phyloP scores from a whole-genome alignment of 2,888 invertebrate genomes.

The Auanema sp. region DNA sequence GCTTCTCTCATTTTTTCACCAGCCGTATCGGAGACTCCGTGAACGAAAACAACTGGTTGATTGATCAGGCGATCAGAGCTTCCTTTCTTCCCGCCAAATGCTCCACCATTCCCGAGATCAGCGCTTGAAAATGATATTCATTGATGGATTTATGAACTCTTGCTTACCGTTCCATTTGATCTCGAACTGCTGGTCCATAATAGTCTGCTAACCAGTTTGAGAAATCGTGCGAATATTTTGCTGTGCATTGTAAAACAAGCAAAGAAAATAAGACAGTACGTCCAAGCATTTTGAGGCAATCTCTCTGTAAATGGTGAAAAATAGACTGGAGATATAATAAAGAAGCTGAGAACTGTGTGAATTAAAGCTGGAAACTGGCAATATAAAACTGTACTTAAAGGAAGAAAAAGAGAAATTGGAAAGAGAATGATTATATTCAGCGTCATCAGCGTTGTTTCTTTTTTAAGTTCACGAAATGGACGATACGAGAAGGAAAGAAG shows the following conservation, averaged over 20 bases:
- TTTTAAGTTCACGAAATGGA: neutral
- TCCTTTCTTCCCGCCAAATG: conserved; percentile 55
- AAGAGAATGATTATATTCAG: neutral
- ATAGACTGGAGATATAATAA: neutral
- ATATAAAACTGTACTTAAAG: neutral
- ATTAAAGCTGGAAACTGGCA: too few relatives aligned
- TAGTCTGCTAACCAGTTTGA: conserved; percentile 41
- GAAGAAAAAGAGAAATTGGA: neutral
- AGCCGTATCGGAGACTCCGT: conserved; percentile 61
- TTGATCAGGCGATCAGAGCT: conserved; percentile 42
- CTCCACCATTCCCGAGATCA: conserved; percentile 54
- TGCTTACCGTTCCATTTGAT: conserved; percentile 41
- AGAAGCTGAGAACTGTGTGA: too few relatives aligned
- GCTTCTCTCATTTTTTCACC: conserved; percentile 55
- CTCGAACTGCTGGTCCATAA: conserved; percentile 38
- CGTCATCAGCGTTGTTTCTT: neutral
- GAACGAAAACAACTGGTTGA: conserved; percentile 61
- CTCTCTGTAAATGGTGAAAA: neutral
- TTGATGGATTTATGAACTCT: neutral
- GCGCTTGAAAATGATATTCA: conserved; percentile 25
- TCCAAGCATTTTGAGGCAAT: too few relatives aligned
- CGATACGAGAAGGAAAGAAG: neutral
- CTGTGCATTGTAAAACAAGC: neutral
- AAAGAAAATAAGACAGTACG: neutral
- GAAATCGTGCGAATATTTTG: conserved; percentile 46